Base-by-base conservation (phyloP, 2,888 invertebrate species). In the Sphaeridia pumilis region DNA sequence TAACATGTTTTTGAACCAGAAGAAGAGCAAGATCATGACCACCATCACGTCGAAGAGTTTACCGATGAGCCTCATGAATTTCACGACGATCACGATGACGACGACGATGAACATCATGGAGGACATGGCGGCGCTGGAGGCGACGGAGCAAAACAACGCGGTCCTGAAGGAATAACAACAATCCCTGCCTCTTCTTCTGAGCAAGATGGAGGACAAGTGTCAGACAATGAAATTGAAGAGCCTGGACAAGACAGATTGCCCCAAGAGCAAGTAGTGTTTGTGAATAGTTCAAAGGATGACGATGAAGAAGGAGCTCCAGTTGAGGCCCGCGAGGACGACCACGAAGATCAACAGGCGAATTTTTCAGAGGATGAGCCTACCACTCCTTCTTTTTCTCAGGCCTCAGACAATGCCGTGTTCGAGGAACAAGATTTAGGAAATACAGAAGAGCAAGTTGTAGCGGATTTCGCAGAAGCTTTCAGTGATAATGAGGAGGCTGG, bases 1-100 rank as follows among this genome's bases (percentile, higher is more conserved):
- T 17, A n/a, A 41, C 7, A n/a, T 12, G 7, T 7, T 14, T 41
- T 41, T 7, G 41, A 10, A 41, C 20, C 20, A 52, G 52, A 46
- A 41, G 52, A 52, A 20, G 46, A 46, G 24, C 24, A 36, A 4
- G 52, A 52, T 38, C 38, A 38, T 4, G 52, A 52, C 14, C 51
- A 51, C 17, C 46, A 46, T 12, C n/a, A 38, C 10, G 52, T 52
- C 2, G 52, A 46, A 31, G 52, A 52, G n/a, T 46, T 46, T 17
- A 41, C 46, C 7, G 52, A 52, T 20, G 31, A 46, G 28, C 36
- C 24, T 25, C 46, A 42, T 36, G 52, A 52, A 38, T 46, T 41
- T 24, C 27, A 28, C 20, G 52, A 52, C 5, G 42, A 52, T 17
- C 42, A 52, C 24, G 42, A 52, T 20, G 46, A 51, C 22, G 47